Conservation (phyloP, 2,113 vertebrate genomes). For the Strix aluco region DNA sequence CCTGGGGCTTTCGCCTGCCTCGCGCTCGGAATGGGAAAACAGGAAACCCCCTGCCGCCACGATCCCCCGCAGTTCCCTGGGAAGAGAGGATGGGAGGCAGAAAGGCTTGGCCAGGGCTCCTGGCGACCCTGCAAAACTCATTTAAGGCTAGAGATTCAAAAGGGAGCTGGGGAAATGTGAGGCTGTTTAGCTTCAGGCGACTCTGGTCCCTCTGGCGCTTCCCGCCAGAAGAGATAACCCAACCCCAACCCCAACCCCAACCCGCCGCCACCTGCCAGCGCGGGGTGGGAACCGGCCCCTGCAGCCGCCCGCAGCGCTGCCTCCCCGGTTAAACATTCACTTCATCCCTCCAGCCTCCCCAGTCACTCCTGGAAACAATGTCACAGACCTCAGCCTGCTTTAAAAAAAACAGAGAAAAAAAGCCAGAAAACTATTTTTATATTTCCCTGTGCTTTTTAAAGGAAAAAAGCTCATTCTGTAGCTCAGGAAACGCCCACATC, state of each 20-base stretch:
- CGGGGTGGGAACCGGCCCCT: neutral
- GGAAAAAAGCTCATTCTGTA: constrained; percentile 55
- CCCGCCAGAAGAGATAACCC: neutral
- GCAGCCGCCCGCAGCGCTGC: neutral
- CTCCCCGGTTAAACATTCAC: neutral
- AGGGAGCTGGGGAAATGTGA: neutral
- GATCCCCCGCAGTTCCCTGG: neutral
- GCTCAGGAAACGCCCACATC: constrained; percentile 67
- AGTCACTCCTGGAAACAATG: constrained; percentile 5
- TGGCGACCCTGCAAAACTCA: constrained; percentile 31
- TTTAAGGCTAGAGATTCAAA: neutral
- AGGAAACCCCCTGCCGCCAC: neutral
- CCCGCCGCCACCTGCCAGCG: neutral
- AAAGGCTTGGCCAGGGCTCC: constrained; percentile 18
- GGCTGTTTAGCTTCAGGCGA: neutral
- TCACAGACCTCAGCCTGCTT: neutral
- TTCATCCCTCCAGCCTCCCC: neutral
- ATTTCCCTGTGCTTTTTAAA: constrained; percentile 50
- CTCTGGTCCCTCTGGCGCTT: neutral
- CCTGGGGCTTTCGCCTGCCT: neutral
- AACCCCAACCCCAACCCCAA: neutral
- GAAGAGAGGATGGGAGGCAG: neutral
- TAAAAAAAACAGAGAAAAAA: neutral
- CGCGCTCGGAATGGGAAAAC: neutral
- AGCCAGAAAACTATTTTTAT: constrained; percentile 43